Evolutionary conservation across 2,113 vertebrate species (phyloP).

Genomic region (Odontesthes bonariensis): DNA sequence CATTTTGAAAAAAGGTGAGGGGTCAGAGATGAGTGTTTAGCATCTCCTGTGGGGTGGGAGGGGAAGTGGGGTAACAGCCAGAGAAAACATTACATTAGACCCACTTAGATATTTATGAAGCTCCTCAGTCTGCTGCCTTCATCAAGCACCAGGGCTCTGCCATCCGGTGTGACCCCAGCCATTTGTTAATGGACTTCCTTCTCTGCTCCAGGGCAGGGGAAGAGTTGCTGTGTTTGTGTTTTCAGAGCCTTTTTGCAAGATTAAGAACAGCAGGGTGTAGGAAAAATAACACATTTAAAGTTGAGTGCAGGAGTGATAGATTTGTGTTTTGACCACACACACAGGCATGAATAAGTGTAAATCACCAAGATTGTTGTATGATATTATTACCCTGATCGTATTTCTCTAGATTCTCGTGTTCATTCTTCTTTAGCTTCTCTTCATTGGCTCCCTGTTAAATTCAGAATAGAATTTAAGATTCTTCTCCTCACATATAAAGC

Average conservation of each 20-base stretch:
- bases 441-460: no score
- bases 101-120: slow-evolving; percentile 69
- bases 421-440: no score
- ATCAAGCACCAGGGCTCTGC: slow-evolving; percentile 45
- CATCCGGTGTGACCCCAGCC: slow-evolving; percentile 53
- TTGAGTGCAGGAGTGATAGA: no score
- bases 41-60: neutral
- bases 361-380: no score
- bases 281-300: slow-evolving; percentile 15
- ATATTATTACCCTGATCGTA: no score
- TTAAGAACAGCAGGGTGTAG: neutral
- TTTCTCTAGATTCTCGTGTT: no score
- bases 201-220: slow-evolving; percentile 17
- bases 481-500: no score
- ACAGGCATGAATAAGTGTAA: no score
- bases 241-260: slow-evolving; percentile 3
- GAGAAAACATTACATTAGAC: slow-evolving; percentile 62
- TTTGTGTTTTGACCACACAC: no score
- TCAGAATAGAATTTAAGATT: no score
- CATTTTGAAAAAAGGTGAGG: slow-evolving; percentile 25
- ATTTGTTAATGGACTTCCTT: slow-evolving; percentile 67
- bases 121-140: slow-evolving; percentile 46
- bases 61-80: neutral
- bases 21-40: slow-evolving; percentile 21
- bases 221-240: slow-evolving; percentile 35